Base-by-base conservation (phyloP, 2,888 invertebrate species). In the Drosophila colorata region DNA sequence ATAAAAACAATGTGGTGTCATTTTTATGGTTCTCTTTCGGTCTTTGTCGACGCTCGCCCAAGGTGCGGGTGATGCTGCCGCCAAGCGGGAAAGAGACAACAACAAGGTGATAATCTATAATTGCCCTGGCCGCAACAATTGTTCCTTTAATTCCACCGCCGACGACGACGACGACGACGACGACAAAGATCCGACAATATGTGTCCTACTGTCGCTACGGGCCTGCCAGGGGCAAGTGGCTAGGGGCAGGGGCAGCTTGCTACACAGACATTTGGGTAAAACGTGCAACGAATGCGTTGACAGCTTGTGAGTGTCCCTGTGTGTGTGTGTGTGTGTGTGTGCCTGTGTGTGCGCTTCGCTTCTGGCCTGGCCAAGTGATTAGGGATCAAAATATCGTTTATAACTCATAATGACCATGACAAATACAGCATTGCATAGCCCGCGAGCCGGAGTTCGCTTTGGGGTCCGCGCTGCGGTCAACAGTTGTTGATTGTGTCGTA, bases 1-100 rank as follows among this genome's bases (percentile, higher is more conserved):
- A 84, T 84, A 88, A 84, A 67, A 86, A 84, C 88, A 88, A 88
- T 88, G 88, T 83, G 87, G 88, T 84, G 84, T 84, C 88, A 84
- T 88, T 88, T 84, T 88, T 86, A 84, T 88, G 84, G 86, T 86
- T 88, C 74, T 72, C 49, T 69, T 70, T 70, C 80, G 74, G 69
- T 69, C 55, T 41, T 44, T 59, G 56, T 47, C 56, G 49, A 41
- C 55, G 33, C 18, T 37, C 9, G 48, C 49, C 44, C 52, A 35
- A 57, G 64, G 65, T 59, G 70, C 63, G 70, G 72, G 69, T 63
- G 79, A 46, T 52, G 48, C 20, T 28, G 52, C 25, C 25, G 16
- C 3, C 31, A 4, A 4, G 40, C 31, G 53, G 13, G 7, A 40
- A 28, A 8, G 16, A 48, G 53, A 70, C 44, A 55, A 58, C 69